Evolutionary conservation across 92 coral and sea anemone genomes (phyloP), one percentile per base, ranked within the genome.

Genomic region (Zoanthus solanderi): DNA sequence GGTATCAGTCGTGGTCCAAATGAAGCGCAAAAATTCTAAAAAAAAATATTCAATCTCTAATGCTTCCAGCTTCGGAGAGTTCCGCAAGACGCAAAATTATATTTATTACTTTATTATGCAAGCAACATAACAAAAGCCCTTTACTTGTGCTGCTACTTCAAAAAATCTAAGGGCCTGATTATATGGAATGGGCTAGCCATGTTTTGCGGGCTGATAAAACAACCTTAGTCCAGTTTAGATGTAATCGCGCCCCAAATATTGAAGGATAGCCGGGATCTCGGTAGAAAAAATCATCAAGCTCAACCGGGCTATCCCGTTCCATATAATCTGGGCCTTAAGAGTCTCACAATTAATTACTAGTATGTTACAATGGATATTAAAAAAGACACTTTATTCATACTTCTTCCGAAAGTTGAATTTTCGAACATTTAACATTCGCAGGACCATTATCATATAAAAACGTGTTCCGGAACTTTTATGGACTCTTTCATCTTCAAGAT

Each of bases 361-460:
- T 56, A 56, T 56, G 61, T 56, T 56, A 60, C 67, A 60, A 60
- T 60, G 67, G 23, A 60, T 17, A 17, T 60, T 60, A 60, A 60
- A 15, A 60, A 60, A 23, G 67, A 60, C 67, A 60, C 30, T 60
- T 60, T 60, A 60, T 60, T 17, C 67, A 60, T 60, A 60, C 67
- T 60, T 60, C 67, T 60, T 60, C 30, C 67, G 67, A 60, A 60
- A 60, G 67, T 60, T 60, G 67, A 60, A 60, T 60, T 60, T 60
- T 60, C 30, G 67, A 60, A 60, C 67, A 60, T 60, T 60, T 60
- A 60, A 60, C 67, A 60, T 60, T 60, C 67, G 67, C 67, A 60
- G 67, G 67, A n/a, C 67, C 67, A 60, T 60, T 60, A 60, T 60
- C 67, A 60, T 60, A 60, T 60, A 60, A 60, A 60, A 60, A 60